Percentiles rank a stretch among this genome's conserved stretches.
These are phyloP conservation scores for Orientallactaga sibirica DNA, from an alignment of 2,797 vertebrate species.

Conservation along the genomic window DNA sequence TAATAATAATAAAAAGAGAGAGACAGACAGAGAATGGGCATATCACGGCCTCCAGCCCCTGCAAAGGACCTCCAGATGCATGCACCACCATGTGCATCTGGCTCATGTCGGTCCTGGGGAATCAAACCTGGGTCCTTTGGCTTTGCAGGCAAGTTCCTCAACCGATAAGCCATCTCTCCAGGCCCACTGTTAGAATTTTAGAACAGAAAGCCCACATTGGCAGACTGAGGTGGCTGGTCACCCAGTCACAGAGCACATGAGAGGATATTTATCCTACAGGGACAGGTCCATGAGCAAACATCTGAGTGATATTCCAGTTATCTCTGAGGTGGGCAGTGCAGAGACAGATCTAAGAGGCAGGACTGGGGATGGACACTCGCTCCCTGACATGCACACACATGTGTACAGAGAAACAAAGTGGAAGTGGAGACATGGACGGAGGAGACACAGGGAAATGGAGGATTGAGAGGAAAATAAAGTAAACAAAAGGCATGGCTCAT, in stretches of 20 bases:
- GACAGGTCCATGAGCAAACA: not conserved
- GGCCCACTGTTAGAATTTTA: not conserved
- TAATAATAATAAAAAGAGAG: too few relatives aligned
- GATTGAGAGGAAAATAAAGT: not conserved
- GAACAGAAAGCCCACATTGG: not conserved
- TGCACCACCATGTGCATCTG: too few relatives aligned
- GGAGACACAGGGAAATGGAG: not conserved
- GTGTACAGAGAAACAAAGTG: not conserved
- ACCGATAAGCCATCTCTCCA: too few relatives aligned
- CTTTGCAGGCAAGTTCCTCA: too few relatives aligned
- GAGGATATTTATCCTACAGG: not conserved
- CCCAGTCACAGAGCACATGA: not conserved
- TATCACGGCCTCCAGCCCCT: too few relatives aligned
- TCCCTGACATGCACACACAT: rapidly evolving
- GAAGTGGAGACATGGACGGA: not conserved
- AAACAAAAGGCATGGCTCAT: not conserved
- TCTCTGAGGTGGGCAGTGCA: not conserved
- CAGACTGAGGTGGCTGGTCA: not conserved
- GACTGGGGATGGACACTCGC: not conserved
- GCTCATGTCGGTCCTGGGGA: too few relatives aligned
- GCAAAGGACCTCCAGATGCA: too few relatives aligned
- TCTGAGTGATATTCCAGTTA: not conserved
- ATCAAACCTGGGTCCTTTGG: too few relatives aligned
- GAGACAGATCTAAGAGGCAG: not conserved
- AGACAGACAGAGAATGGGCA: too few relatives aligned